A percentile compares a stretch with the other conserved stretches of the same genome.
Evolutionary conservation across 2,797 vertebrate species (phyloP).

Genomic region (Gadopsis bispinosus): DNA sequence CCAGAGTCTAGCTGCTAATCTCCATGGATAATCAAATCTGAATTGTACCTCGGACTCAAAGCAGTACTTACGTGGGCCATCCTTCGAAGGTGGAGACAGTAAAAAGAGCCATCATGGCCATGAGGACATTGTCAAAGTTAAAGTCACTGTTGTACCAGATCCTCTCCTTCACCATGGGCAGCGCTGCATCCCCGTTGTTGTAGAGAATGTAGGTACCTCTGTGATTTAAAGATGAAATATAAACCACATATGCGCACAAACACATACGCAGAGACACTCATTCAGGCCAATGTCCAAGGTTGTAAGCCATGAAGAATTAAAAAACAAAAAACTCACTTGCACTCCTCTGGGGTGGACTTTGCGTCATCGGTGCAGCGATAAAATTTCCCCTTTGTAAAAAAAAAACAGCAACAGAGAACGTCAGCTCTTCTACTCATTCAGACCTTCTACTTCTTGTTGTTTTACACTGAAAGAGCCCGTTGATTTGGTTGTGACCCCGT

Average conservation of each 20-base stretch:
- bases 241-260: conserved; percentile 1
- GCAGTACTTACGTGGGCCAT: conserved; percentile 93
- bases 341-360: conserved; percentile 94
- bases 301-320: not conserved
- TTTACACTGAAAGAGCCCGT: not conserved
- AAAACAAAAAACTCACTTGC: conserved; percentile 87
- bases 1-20: not conserved
- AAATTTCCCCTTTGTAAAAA: conserved; percentile 91
- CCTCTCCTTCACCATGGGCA: conserved; percentile 91
- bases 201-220: conserved; percentile 97
- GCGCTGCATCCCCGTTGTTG: conserved; percentile 92
- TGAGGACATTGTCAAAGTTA: conserved; percentile 98
- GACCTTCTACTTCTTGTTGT: not conserved
- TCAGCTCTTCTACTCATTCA: not conserved
- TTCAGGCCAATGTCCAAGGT: not conserved
- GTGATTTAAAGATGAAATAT: conserved; percentile 28
- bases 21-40: not conserved
- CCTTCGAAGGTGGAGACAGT: conserved; percentile 99
- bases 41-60: not conserved
- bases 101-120: conserved; percentile 99
- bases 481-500: not conserved
- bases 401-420: conserved; percentile 11
- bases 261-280: not conserved
- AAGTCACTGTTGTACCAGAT: conserved; percentile 97
- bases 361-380: conserved; percentile 97